phyloP scores from a whole-genome alignment of 2,797 vertebrate species.

The Gymnoscopelus microlampas region DNA sequence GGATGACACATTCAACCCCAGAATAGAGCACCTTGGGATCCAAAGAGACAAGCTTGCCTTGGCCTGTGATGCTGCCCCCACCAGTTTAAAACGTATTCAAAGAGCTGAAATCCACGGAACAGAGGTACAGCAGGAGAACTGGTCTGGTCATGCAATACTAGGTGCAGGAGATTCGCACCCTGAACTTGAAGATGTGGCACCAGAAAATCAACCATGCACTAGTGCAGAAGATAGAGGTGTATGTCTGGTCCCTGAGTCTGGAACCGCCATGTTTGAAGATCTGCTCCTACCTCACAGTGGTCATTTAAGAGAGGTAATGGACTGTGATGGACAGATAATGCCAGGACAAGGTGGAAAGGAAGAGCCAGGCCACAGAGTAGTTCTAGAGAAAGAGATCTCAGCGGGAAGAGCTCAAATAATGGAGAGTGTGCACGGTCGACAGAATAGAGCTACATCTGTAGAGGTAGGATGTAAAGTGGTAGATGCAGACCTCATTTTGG shows the following conservation, averaged over 20 bases:
- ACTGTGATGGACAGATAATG: constrained; percentile 8
- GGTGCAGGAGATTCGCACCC: constrained; percentile 10
- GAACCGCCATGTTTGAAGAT: not conserved
- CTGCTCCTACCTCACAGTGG: not conserved
- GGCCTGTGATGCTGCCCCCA: constrained; percentile 12
- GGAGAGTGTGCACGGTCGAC: not conserved
- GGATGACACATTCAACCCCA: constrained; percentile 27
- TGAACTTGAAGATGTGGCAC: constrained; percentile 8
- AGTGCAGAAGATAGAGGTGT: constrained; percentile 12
- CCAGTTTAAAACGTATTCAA: constrained; percentile 11
- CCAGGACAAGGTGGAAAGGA: not conserved
- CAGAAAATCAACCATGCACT: constrained; percentile 1
- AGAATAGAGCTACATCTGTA: not conserved
- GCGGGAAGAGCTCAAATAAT: not conserved
- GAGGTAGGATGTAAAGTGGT: not conserved
- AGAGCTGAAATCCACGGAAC: constrained; percentile 7
- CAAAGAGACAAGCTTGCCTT: constrained; percentile 14
- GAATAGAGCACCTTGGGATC: not conserved
- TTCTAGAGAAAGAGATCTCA: not conserved
- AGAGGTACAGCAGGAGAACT: constrained; percentile 14
- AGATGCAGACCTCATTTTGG: not conserved
- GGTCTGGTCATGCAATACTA: constrained; percentile 1
- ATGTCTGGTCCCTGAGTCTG: constrained; percentile 6
- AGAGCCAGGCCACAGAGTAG: not conserved
- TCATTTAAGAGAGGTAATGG: constrained; percentile 7